Evolutionary conservation across 2,888 invertebrate genomes (phyloP).

Genomic region (Loripinus fragilis): DNA sequence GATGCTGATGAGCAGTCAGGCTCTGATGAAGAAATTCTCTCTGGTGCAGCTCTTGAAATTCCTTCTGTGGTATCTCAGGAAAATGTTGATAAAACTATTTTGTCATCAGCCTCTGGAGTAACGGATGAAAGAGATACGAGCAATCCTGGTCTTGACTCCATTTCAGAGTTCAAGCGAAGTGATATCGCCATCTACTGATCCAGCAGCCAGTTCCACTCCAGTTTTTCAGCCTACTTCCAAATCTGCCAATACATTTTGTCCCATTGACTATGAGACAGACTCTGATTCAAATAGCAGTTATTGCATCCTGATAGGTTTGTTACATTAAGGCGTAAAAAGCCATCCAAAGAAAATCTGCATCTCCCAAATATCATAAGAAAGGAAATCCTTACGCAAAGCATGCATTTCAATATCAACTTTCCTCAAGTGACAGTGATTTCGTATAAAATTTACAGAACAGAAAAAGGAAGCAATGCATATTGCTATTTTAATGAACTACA

Average conservation of each 20-base stretch:
- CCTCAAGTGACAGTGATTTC: background rate
- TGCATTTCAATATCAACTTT: background rate
- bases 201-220: background rate
- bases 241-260: background rate
- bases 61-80: background rate
- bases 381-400: background rate
- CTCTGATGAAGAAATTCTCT: slow-evolving; percentile 10
- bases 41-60: background rate
- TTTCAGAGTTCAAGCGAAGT: too few relatives aligned
- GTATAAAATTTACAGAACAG: too few relatives aligned
- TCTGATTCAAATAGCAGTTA: background rate
- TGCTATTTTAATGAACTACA: too few relatives aligned
- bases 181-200: background rate
- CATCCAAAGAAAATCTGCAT: background rate
- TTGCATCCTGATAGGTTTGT: background rate
- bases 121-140: too few relatives aligned
- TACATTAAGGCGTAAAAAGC: background rate
- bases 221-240: too few relatives aligned
- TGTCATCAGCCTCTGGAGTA: background rate
- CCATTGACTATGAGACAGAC: background rate
- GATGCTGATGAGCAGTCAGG: background rate
- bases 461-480: too few relatives aligned
- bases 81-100: background rate
- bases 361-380: background rate
- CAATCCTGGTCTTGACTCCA: too few relatives aligned